Evolutionary conservation across 2,888 invertebrate species (phyloP), one percentile per base, ranked within the genome.

Genomic region (Drosophila ustulata): DNA sequence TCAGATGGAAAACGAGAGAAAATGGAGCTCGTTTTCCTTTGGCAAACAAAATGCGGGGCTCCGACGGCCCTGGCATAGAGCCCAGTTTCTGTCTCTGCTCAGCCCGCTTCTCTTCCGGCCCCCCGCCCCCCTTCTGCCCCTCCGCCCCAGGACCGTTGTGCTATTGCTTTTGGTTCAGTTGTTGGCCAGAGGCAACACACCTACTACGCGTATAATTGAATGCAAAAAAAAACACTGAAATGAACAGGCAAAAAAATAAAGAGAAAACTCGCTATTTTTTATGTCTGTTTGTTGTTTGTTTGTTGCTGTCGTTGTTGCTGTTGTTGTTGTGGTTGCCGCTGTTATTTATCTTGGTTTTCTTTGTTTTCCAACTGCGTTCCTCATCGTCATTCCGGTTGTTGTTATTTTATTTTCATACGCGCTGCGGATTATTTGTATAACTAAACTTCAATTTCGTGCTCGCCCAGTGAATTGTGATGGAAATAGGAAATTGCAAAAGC

Each of bases 371-470:
- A 37, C 67, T 52, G 34, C 32, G 49, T 55, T 67, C 4, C 13
- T 43, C 8, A 26, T 18, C 18, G 18, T 18, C 18, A 18, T 56
- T 55, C 23, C 9, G 18, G 18, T 65, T 45, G 26, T 56, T 49
- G 3, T 50, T 71, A 4, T 56, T 49, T 37, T 64, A 37, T 55
- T 64, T 51, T 9, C 47, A 52, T 30, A 39, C 56, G 25, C 46
- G 58, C 26, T 55, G 46, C 23, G 68, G 64, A 68, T 75, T 78
- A 70, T 78, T 70, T 76, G 79, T 71, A 61, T 58, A 79, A 58
- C 76, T 79, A 71, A 75, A 77, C 76, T 77, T 75, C 80, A 77
- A 79, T 79, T 79, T 71, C 61, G 50, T 58, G 49, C 64, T 51
- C 13, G 45, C 50, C 43, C 45, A 34, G 32, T 45, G 63, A 34